Evolutionary conservation across 2,888 invertebrate genomes (phyloP), one percentile per base, ranked within the genome.

Genomic region (Cataglyphis cursor): DNA sequence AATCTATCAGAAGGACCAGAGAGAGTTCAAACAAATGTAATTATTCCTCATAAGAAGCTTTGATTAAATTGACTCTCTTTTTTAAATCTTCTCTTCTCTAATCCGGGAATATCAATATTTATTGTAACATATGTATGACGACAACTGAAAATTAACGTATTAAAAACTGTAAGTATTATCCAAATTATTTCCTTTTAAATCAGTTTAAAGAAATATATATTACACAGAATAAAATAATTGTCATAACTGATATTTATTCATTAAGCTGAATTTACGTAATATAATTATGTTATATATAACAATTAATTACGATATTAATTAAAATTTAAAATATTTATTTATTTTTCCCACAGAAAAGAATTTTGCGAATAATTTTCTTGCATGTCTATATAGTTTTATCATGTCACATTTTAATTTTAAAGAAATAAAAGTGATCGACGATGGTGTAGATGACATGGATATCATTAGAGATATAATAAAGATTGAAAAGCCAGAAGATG

Each of bases 391-490:
- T 62, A 24, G 15, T 41, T 21, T 35, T 38, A 65, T 66, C 28
- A 66, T 66, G 65, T 24, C 65, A 18, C 65, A 66, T 15, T 68
- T 57, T 0, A 81, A 90, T 48, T 88, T 90, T 21, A 57, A 88
- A 24, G 90, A 91, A 24, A 82, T 93, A 65, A 83, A 84, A 70
- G 82, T 93, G 41, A 83, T 90, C 0, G 90, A 91, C 35, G 92
- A 93, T 66, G 65, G 81, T 1, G 81, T 84, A 51, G 86, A 84
- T 59, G 87, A 90, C 44, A 38, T 88, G 4, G 90, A 92, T 21
- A 88, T 93, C 15, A 89, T 92, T 66, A 91, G 84, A 85, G 88
- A 87, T 6, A 90, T 92, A 66, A 90, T 92, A 51, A 83, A 85
- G n/a, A 82, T 81, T 6, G 85, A 90, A 75, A 81, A 91, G 15